Base-by-base conservation (phyloP, 2,113 vertebrate species). In the Strigops habroptila region DNA sequence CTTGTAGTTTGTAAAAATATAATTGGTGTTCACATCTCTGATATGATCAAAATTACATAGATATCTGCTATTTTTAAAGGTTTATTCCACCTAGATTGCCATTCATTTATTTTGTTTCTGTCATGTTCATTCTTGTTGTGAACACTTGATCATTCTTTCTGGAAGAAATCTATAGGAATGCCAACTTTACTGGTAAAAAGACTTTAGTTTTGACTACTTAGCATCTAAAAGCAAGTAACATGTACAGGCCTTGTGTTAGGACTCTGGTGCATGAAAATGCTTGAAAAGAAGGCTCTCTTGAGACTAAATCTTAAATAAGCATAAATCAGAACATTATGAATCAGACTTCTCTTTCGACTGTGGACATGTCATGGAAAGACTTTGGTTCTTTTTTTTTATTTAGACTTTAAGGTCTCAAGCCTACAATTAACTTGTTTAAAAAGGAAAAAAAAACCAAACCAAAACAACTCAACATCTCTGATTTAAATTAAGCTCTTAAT, bases 101-200 rank as follows among this genome's bases (percentile, higher is more conserved):
- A 44, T 75, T 64, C 5, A 62, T 55, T 69, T 67, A 52, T 37
- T 70, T 75, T 75, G 65, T 86, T 60, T 90, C 46, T 74, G 77
- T 85, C 8, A 48, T 18, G 57, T 80, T 30, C 31, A 28, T 87
- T 93, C 82, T 78, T 86, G 31, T 65, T 94, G 65, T 2, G 23
- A 84, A n/a, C n/a, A 31, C 57, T 91, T 76, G 49, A 65, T 94
- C 7, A 9, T 65, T 74, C 75, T 48, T 87, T 92, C 87, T 80
- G 77, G 93, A 95, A 94, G 89, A 92, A 94, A 85, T 62, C 23
- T 60, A 60, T 53, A 78, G 74, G 86, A 93, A 95, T 88, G 64
- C 39, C 70, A 94, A 33, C 39, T 97, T 69, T 95, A 82, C 84
- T 86, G 91, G 16, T 25, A 71, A 71, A 65, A 53, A 64, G 7